These are phyloP conservation scores for Ammospiza caudacuta DNA, from an alignment of 2,113 vertebrate species.

Conservation along the genomic window DNA sequence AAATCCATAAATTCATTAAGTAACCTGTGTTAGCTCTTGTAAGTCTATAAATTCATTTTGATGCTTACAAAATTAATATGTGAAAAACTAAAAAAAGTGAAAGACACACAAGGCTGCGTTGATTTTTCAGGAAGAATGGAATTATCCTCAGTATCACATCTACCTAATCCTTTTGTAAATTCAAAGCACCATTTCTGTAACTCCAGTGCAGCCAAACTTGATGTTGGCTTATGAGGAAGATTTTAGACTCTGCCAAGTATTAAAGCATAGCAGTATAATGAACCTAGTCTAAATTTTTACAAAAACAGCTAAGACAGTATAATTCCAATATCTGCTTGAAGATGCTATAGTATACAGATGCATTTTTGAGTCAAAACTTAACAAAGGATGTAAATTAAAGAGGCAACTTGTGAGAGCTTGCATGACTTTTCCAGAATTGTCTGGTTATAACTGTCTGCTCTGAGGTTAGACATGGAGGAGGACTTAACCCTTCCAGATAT, in stretches of 20 bases:
- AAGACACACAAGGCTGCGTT: not conserved
- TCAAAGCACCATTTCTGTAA: not conserved
- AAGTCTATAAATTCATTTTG: constrained; percentile 39
- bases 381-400: not conserved
- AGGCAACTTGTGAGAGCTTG: not conserved
- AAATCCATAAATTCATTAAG: constrained; percentile 71
- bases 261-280: not conserved
- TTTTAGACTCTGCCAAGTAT: not conserved
- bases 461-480: not conserved
- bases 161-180: not conserved
- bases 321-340: not conserved
- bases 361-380: not conserved
- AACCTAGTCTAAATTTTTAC: not conserved
- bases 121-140: not conserved
- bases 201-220: not conserved
- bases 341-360: not conserved
- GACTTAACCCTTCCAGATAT: not conserved
- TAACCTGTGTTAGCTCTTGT: constrained; percentile 11
- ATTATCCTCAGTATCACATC: not conserved
- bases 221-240: not conserved
- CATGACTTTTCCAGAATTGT: not conserved
- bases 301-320: not conserved
- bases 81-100: not conserved
- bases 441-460: not conserved
- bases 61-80: not conserved